These are phyloP conservation scores for Hydraecia micacea DNA, from an alignment of 2,888 invertebrate genomes.

Conservation along the genomic window DNA sequence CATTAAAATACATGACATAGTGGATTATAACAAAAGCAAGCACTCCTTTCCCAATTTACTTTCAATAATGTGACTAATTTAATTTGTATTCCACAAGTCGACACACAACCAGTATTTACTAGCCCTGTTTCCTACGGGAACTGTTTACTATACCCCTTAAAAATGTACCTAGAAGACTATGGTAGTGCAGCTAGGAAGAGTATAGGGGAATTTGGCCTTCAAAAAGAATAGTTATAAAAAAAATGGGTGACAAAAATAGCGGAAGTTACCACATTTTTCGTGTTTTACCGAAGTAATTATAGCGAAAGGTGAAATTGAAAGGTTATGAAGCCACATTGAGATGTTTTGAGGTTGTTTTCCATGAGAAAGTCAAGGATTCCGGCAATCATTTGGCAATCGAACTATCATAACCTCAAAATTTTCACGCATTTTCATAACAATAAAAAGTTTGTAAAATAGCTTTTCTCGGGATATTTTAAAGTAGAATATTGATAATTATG, in stretches of 20 bases:
- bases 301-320: rapidly evolving
- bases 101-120: constrained; percentile 67
- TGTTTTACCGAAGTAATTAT: no score
- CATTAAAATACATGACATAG: not conserved
- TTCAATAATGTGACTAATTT: not conserved
- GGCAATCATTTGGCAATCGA: not conserved
- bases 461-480: not conserved
- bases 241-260: not conserved
- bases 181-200: constrained; percentile 80
- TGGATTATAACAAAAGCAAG: not conserved
- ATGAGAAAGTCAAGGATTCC: constrained; percentile 32
- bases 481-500: not conserved
- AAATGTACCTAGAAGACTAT: constrained; percentile 77
- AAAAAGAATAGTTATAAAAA: not conserved
- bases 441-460: constrained; percentile 4
- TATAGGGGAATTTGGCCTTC: constrained; percentile 72
- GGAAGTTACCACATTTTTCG: not conserved
- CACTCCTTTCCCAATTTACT: not conserved
- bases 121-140: constrained; percentile 85
- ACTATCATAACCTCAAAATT: constrained; percentile 60
- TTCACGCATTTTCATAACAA: constrained; percentile 38
- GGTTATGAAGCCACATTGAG: not conserved
- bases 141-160: constrained; percentile 75
- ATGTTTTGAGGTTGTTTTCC: constrained; percentile 11
- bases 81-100: constrained; percentile 65